phyloP scores from a whole-genome alignment of 2,797 vertebrate species.

The Basileuterus tristriatus region DNA sequence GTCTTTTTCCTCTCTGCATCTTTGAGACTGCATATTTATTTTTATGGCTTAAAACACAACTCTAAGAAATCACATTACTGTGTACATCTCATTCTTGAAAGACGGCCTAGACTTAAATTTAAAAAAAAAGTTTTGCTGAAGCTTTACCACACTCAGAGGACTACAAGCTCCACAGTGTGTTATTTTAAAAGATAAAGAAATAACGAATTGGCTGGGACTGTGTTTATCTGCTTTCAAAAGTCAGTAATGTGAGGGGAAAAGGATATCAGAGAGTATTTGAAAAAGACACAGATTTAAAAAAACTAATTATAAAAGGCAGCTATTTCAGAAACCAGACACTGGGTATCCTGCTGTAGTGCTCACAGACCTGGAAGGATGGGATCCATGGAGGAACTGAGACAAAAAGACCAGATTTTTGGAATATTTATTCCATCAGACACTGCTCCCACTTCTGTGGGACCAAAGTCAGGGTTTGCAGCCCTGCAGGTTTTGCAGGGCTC shows the following conservation, averaged over 20 bases:
- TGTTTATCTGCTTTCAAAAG: not conserved
- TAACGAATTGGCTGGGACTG: not conserved
- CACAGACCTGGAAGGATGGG: not conserved
- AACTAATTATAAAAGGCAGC: not conserved
- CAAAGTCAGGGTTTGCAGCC: not conserved
- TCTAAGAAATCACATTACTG: not conserved
- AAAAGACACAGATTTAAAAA: not conserved
- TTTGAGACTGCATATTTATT: not conserved
- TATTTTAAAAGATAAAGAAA: conserved; percentile 30
- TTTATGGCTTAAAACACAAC: not conserved
- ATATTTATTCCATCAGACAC: not conserved
- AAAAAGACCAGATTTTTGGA: not conserved
- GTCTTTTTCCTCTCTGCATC: not conserved
- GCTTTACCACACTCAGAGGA: not conserved
- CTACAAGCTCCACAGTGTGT: not conserved
- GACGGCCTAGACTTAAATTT: not conserved
- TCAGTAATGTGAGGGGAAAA: not conserved
- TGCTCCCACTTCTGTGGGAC: not conserved
- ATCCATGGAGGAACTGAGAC: not conserved
- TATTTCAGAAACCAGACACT: not conserved
- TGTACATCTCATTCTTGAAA: not conserved
- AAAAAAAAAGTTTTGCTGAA: not conserved
- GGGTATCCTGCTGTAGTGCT: not conserved
- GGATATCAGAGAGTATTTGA: not conserved
- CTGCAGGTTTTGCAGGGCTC: not conserved